Conservation (phyloP, 2,888 invertebrate species). For the Scaptomyza polygonia region DNA sequence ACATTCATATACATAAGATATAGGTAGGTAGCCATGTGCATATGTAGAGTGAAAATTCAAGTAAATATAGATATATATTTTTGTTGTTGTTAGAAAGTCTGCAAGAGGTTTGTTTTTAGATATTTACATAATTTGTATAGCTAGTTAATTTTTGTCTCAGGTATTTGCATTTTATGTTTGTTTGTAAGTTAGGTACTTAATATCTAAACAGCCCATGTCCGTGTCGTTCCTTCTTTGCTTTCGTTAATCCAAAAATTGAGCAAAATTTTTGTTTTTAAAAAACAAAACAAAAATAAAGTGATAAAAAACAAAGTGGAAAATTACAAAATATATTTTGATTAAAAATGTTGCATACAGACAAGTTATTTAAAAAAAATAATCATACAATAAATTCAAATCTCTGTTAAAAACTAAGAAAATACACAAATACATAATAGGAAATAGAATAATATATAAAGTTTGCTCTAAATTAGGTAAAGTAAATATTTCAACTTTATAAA, state of each 20-base stretch:
- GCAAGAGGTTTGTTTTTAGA: constrained; percentile 56
- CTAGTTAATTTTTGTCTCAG: constrained; percentile 48
- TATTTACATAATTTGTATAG: constrained; percentile 64
- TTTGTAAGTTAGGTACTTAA: constrained; percentile 71
- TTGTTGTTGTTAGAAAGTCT: constrained; percentile 57
- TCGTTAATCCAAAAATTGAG: constrained; percentile 49
- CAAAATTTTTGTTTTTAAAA: constrained; percentile 40
- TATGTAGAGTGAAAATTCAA: constrained; percentile 52
- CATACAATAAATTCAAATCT: constrained; percentile 46
- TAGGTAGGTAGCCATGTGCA: constrained; percentile 72
- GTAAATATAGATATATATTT: constrained; percentile 33
- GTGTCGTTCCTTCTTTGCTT: constrained; percentile 21
- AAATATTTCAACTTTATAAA: constrained; percentile 32
- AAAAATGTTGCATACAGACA: constrained; percentile 24
- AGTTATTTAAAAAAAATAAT: constrained; percentile 29
- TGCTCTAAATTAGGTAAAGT: constrained; percentile 19
- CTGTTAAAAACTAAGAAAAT: constrained; percentile 23
- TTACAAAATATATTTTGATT: constrained; percentile 25
- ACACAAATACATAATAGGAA: neutral
- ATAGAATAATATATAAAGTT: constrained; percentile 17
- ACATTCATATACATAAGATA: constrained; percentile 25
- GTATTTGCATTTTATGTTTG: constrained; percentile 30
- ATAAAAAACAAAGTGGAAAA: constrained; percentile 15
- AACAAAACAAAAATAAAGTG: constrained; percentile 5
- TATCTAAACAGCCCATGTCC: constrained; percentile 54